Conservation (phyloP, 2,888 invertebrate genomes). For the Conchocele bisecta region DNA sequence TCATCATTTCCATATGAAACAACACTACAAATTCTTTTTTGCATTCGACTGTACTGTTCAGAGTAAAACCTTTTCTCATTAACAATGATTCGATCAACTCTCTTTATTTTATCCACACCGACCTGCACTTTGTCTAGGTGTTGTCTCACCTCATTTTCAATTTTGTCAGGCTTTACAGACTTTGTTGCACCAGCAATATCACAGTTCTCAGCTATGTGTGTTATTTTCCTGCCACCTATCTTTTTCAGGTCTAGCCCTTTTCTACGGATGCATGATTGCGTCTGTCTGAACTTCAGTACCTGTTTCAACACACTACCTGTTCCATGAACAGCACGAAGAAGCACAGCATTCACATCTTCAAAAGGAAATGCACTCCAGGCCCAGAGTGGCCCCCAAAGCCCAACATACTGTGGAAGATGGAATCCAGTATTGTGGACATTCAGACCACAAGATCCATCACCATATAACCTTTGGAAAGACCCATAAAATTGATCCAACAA, state of each 20-base stretch:
- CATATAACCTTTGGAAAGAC: conserved; percentile 31
- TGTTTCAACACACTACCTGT: conserved; percentile 20
- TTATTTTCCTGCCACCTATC: conserved; percentile 6
- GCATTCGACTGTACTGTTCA: conserved; percentile 17
- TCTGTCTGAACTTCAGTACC: conserved; percentile 9
- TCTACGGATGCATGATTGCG: background rate
- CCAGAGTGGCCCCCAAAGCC: conserved; percentile 22
- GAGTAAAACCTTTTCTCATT: conserved; percentile 26
- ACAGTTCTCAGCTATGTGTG: background rate
- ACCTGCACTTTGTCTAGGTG: background rate
- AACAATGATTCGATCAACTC: conserved; percentile 23
- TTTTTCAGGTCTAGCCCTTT: conserved; percentile 5
- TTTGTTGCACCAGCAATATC: conserved; percentile 14
- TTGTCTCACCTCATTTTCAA: background rate
- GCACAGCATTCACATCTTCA: conserved; percentile 15
- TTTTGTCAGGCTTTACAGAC: background rate
- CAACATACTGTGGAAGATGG: conserved; percentile 36
- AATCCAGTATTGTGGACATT: conserved; percentile 42
- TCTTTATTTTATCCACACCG: conserved; percentile 3
- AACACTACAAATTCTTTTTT: conserved; percentile 26
- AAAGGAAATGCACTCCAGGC: conserved; percentile 22
- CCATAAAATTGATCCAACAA: conserved; percentile 33
- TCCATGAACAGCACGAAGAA: conserved; percentile 35
- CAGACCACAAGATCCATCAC: conserved; percentile 37
- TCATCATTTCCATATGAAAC: conserved; percentile 12